Evolutionary conservation across 2,888 invertebrate species (phyloP), one percentile per base, ranked within the genome.

Genomic region (Cotesia congregata): DNA sequence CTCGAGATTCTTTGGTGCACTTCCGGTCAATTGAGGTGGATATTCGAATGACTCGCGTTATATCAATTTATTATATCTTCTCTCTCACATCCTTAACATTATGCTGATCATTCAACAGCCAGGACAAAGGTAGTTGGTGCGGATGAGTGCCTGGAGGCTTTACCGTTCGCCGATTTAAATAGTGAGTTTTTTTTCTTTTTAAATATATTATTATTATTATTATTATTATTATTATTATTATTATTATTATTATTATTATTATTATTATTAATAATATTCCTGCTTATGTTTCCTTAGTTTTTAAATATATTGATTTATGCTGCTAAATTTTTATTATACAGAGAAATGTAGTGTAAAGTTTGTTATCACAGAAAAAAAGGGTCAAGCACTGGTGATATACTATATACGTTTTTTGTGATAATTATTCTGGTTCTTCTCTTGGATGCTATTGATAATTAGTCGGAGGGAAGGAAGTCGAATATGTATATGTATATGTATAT

Each of bases 131-230:
- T 65, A 67, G 30, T 73, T 73, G 15, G 59, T 39, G 67, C 73
- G 73, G 60, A 73, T 73, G 73, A 73, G 67, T 30, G 65, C 67
- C 50, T 60, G n/a, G 67, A 73, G 73, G 73, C 67, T 67, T 73
- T 73, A 73, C 67, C 73, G 73, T 73, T 73, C 73, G 73, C 73
- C 68, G 59, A 73, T 73, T 77, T 70, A 12, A 73, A 73, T 40
- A 38, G 77, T 77, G 39, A 69, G 77, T 77, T 65, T 59, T 9
- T 15, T 40, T 39, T 15, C 20, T 41, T 15, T 68, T 68, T 39
- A 68, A 41, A 50, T 15, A n/a, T 40, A 39, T 15, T 20, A 1
- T 20, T 30, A 2, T 30, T 30, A 0, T 30, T 30, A 2, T 2
- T 30, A 2, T 30, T 30, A 1, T 30, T 30, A 1, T 30, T 30